These are phyloP conservation scores for Varanus komodoensis DNA, from an alignment of 2,113 vertebrate species.

Conservation along the genomic window DNA sequence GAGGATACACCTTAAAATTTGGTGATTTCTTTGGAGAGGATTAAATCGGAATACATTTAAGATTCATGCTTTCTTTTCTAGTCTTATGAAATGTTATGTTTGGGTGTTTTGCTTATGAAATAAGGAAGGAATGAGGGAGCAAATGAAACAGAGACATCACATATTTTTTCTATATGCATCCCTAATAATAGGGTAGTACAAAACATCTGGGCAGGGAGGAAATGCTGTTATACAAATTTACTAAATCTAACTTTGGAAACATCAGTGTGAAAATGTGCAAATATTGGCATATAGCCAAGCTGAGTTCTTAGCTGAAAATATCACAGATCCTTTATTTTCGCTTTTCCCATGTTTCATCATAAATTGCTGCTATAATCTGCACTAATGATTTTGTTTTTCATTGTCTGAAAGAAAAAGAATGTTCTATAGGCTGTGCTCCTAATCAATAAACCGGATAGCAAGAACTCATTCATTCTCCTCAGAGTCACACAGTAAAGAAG, in stretches of 20 bases:
- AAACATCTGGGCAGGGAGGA: neutral
- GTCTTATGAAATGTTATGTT: neutral
- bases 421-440: conserved; percentile 11
- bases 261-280: neutral
- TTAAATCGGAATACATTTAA: conserved; percentile 35
- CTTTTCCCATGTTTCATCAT: conserved; percentile 45
- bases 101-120: conserved; percentile 36
- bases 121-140: conserved; percentile 25
- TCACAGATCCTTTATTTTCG: conserved; percentile 46
- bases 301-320: neutral
- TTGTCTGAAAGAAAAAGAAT: conserved; percentile 9
- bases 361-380: conserved; percentile 33
- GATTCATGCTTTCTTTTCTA: conserved; percentile 17
- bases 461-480: conserved; percentile 31
- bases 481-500: no score
- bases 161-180: neutral
- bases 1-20: conserved; percentile 55
- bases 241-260: neutral
- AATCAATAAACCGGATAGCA: conserved; percentile 55
- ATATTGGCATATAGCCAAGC: conserved; percentile 17
- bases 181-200: neutral
- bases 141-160: neutral
- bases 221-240: neutral
- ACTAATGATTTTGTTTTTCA: conserved; percentile 2
- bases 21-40: conserved; percentile 56